Conservation (phyloP, 2,113 vertebrate species). For the Pelecanoides urinatrix region DNA sequence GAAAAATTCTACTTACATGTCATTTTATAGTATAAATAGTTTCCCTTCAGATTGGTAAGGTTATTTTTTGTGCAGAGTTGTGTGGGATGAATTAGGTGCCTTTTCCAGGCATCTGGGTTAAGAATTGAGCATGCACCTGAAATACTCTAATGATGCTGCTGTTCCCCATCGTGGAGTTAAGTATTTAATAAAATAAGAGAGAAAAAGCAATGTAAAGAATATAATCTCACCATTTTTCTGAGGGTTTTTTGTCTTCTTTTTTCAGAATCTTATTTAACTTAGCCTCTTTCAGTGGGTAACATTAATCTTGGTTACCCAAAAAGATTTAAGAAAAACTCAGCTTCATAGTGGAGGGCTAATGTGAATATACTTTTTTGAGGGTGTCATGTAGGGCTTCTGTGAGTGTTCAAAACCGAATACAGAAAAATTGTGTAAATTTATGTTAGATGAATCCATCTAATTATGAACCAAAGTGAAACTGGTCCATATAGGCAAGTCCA, state of each 20-base stretch:
- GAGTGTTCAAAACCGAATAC: neutral
- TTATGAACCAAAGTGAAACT: neutral
- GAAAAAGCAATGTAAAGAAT: neutral
- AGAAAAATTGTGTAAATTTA: neutral
- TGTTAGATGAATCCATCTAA: neutral
- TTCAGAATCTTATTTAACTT: neutral
- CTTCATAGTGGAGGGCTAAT: neutral
- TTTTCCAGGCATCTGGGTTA: neutral
- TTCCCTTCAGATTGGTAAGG: neutral
- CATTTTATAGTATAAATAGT: neutral
- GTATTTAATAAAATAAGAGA: neutral
- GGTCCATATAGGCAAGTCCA: neutral
- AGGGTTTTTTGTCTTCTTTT: accelerated
- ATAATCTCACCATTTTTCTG: neutral
- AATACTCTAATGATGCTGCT: neutral
- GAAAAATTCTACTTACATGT: neutral
- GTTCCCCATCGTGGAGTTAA: neutral
- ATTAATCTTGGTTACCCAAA: neutral
- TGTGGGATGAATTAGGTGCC: neutral
- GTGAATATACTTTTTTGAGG: neutral
- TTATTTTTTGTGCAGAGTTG: neutral
- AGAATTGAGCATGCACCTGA: neutral
- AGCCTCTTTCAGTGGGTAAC: neutral
- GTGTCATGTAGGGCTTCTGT: neutral
- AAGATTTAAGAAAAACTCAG: neutral